Percentiles rank a stretch among this genome's conserved stretches.
These are phyloP conservation scores for Xyrauchen texanus DNA, from an alignment of 2,113 vertebrate genomes.

Conservation along the genomic window DNA sequence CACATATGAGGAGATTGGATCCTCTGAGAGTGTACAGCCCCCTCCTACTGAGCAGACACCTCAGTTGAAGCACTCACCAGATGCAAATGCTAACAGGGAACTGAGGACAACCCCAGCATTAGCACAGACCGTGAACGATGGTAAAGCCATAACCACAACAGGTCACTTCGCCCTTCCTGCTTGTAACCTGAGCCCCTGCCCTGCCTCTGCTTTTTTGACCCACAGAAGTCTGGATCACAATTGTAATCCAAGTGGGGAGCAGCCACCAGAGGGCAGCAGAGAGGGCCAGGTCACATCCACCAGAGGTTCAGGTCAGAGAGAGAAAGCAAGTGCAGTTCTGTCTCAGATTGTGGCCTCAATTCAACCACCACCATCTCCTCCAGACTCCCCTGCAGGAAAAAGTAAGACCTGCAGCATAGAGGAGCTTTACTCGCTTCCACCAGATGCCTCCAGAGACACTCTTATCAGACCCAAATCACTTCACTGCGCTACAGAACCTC, in stretches of 20 bases:
- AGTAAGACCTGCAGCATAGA: constrained; percentile 79
- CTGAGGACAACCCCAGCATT: constrained; percentile 66
- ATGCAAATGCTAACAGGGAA: constrained; percentile 62
- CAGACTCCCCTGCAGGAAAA: constrained; percentile 76
- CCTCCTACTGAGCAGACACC: constrained; percentile 73
- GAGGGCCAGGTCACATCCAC: constrained; percentile 54
- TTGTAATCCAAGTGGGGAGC: constrained; percentile 72
- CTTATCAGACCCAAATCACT: constrained; percentile 82
- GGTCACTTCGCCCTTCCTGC: constrained; percentile 44
- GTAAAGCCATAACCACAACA: constrained; percentile 72
- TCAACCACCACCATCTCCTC: constrained; percentile 89
- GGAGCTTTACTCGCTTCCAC: constrained; percentile 86
- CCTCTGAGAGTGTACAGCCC: constrained; percentile 76
- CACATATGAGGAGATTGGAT: constrained; percentile 96
- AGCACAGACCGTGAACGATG: constrained; percentile 77
- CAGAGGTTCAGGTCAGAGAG: constrained; percentile 64
- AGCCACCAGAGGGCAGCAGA: constrained; percentile 60
- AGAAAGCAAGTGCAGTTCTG: constrained; percentile 88
- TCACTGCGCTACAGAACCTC: constrained; percentile 72
- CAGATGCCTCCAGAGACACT: constrained; percentile 77
- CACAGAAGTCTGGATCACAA: constrained; percentile 68
- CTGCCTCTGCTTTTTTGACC: constrained; percentile 49
- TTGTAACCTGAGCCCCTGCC: neutral
- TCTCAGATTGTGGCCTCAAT: constrained; percentile 96
- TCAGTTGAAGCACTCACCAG: constrained; percentile 63